Percentiles rank a stretch among this genome's conserved stretches.
These are phyloP conservation scores for Cheilosia pagana DNA, from an alignment of 2,888 invertebrate species.

Conservation along the genomic window DNA sequence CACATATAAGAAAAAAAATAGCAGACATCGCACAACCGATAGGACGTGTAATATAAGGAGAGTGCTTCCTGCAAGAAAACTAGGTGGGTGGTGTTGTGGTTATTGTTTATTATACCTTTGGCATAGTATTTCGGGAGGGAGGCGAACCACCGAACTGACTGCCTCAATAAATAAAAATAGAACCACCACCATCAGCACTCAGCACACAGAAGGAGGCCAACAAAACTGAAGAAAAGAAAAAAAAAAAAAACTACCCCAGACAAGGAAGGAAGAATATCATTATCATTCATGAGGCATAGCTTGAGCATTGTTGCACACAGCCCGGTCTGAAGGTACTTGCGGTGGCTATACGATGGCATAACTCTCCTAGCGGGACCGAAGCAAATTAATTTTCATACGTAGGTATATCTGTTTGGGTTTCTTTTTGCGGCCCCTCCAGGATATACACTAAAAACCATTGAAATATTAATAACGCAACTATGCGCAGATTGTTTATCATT, in stretches of 20 bases:
- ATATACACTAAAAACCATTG: constrained; percentile 49
- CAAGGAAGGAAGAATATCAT: constrained; percentile 50
- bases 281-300: constrained; percentile 67
- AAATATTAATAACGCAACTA: constrained; percentile 66
- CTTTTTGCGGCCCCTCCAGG: background rate
- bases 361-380: constrained; percentile 29
- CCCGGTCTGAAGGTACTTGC: background rate
- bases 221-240: constrained; percentile 1
- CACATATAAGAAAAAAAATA: constrained; percentile 13
- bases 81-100: constrained; percentile 53
- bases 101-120: constrained; percentile 67
- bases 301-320: constrained; percentile 60
- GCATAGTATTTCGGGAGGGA: constrained; percentile 20
- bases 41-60: constrained; percentile 16
- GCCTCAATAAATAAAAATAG: constrained; percentile 49
- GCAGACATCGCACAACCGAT: constrained; percentile 9
- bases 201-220: constrained; percentile 12
- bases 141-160: constrained; percentile 22
- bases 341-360: constrained; percentile 1
- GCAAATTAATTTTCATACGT: constrained; percentile 45
- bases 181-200: constrained; percentile 39
- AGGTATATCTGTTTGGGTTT: background rate
- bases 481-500: constrained; percentile 67
- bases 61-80: constrained; percentile 20
- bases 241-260: constrained; percentile 11